A percentile compares a stretch with the other conserved stretches of the same genome.
These are phyloP conservation scores for Anthopleura sola DNA, from an alignment of 64 coral and sea anemone genomes.

Conservation along the genomic window DNA sequence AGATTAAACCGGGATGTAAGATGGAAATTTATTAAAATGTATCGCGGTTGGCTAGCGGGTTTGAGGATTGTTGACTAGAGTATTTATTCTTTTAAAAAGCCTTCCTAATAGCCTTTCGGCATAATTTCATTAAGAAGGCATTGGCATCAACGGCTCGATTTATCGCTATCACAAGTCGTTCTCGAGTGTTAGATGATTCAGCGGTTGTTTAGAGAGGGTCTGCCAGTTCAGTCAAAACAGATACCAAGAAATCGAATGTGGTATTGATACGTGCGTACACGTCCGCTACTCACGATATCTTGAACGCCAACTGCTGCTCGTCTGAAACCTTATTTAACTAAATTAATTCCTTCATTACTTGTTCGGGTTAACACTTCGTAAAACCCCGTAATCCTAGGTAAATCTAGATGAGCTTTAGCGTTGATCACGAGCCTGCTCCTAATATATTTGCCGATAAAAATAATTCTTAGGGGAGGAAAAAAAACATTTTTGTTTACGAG, in stretches of 20 bases:
- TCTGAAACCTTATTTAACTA: neutral
- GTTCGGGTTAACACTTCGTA: neutral
- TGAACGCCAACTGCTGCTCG: neutral
- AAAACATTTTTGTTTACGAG: conserved; percentile 13
- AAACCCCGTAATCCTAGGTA: conserved; percentile 1
- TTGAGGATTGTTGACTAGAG: neutral
- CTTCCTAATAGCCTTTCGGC: neutral
- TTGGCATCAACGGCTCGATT: neutral
- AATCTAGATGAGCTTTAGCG: conserved; percentile 5
- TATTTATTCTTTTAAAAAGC: neutral
- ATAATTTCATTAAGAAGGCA: neutral
- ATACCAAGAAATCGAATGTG: neutral
- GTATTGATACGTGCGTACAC: neutral
- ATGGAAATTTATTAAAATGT: conserved; percentile 64
- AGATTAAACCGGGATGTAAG: conserved; percentile 73
- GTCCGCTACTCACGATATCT: neutral
- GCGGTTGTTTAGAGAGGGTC: neutral
- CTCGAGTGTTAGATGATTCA: neutral
- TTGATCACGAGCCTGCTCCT: neutral
- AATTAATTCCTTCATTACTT: conserved; percentile 15
- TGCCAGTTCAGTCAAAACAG: neutral
- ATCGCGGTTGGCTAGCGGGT: conserved; percentile 7
- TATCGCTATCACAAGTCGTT: neutral
- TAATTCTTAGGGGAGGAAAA: neutral
- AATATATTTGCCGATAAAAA: neutral